A percentile compares a stretch with the other conserved stretches of the same genome.
Conservation (phyloP, 1,140 invertebrate species). For the Steinernema khuongi region DNA sequence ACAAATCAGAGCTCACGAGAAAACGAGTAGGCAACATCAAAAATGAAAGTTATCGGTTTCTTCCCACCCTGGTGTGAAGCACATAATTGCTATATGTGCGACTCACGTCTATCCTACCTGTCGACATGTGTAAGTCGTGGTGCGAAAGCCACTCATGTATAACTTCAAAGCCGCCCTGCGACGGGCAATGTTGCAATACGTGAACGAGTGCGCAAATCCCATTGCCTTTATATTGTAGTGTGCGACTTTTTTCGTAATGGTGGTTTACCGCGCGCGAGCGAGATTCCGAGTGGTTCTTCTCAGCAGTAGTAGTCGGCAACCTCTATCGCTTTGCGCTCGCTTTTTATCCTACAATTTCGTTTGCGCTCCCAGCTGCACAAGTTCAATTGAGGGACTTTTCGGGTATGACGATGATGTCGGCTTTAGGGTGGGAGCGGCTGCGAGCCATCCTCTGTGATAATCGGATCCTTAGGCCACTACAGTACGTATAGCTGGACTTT, state of each 20-base stretch:
- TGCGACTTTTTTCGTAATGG: not conserved
- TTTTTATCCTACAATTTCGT: not conserved
- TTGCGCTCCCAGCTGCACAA: not conserved
- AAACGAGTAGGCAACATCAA: no score
- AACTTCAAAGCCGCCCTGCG: not conserved
- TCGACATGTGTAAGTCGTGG: not conserved
- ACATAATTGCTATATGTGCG: no score
- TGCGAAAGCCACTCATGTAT: not conserved
- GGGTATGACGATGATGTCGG: not conserved
- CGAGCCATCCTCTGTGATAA: not conserved
- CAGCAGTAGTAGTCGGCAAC: not conserved
- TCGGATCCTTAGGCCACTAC: not conserved
- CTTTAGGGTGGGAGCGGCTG: no score
- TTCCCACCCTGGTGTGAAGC: no score
- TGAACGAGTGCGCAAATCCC: not conserved
- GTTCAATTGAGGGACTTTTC: not conserved
- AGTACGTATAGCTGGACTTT: no score
- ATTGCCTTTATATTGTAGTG: not conserved
- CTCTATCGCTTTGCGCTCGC: not conserved
- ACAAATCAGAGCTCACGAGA: no score
- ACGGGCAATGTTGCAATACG: not conserved
- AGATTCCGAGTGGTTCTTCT: not conserved
- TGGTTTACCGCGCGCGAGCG: not conserved
- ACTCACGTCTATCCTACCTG: no score
- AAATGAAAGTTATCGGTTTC: no score